Conservation (phyloP, 2,888 invertebrate species). For the Cerceris rybyensis region DNA sequence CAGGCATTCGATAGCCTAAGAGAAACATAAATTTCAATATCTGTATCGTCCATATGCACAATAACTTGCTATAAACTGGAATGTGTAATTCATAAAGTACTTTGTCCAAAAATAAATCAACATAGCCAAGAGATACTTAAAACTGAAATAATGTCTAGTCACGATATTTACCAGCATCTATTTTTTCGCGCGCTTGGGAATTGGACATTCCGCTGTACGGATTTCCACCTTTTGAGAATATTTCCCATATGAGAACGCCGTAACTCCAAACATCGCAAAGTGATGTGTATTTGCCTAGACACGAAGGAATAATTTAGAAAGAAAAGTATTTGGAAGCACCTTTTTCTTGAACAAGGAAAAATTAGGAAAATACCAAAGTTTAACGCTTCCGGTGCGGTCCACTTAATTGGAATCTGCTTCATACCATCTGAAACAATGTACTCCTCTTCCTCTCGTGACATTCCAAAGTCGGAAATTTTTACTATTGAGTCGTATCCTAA, state of each 20-base stretch:
- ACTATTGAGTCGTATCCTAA: conserved; percentile 91
- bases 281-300: conserved; percentile 94
- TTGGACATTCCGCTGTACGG: conserved; percentile 97
- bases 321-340: conserved; percentile 5
- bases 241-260: conserved; percentile 98
- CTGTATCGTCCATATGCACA: not conserved
- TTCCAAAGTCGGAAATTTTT: conserved; percentile 99
- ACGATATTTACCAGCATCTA: conserved; percentile 89
- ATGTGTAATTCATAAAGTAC: too few species aligned
- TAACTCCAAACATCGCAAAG: conserved; percentile 99
- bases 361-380: conserved; percentile 90
- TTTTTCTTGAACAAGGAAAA: conserved; percentile 8
- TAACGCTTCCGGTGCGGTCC: conserved; percentile 98
- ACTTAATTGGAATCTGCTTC: conserved; percentile 99
- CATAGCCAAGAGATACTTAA: not conserved
- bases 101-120: too few species aligned
- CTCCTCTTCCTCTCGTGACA: conserved; percentile 98
- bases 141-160: not conserved
- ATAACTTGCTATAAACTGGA: too few species aligned
- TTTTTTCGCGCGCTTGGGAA: conserved; percentile 95
- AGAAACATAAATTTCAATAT: conserved; percentile 16
- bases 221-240: conserved; percentile 95
- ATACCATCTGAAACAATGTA: conserved; percentile 98
- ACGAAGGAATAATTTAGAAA: conserved; percentile 8
- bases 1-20: conserved; percentile 95